Evolutionary conservation across 30 jellyfish, hydroid and myxozoan species (phyloP).

Genomic region (Rhopilema esculentum): DNA sequence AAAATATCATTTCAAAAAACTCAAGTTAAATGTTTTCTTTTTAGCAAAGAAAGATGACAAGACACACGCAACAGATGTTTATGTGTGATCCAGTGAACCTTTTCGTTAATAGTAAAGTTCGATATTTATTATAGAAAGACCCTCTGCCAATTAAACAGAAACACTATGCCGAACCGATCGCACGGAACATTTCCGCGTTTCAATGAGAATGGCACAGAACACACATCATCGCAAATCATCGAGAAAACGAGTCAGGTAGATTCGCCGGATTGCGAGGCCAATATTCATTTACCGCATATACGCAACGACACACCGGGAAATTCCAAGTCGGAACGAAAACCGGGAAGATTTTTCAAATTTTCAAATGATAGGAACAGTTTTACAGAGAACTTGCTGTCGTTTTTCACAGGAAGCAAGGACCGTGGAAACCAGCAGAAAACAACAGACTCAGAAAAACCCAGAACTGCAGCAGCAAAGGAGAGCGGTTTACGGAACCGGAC

Average conservation of each 20-base stretch:
- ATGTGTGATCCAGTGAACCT: neutral
- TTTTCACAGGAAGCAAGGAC: constrained; percentile 63
- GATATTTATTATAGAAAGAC: neutral
- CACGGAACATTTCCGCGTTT: constrained; percentile 28
- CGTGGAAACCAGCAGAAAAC: constrained; percentile 34
- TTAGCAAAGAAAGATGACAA: too few species aligned
- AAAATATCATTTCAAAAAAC: too few species aligned
- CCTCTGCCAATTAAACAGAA: neutral
- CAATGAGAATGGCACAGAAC: constrained; percentile 17
- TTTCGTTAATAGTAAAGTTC: neutral
- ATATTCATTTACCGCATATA: constrained; percentile 56
- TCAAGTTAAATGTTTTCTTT: too few species aligned
- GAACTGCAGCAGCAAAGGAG: neutral
- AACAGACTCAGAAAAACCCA: neutral
- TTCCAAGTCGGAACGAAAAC: constrained; percentile 26
- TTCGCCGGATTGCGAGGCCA: constrained; percentile 5
- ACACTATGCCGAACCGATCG: constrained; percentile 37
- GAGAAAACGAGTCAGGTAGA: neutral
- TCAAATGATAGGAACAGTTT: constrained; percentile 56
- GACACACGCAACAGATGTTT: too few species aligned
- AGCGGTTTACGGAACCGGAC: neutral
- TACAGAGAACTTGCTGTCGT: constrained; percentile 63
- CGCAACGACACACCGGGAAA: constrained; percentile 45
- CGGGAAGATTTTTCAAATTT: constrained; percentile 45
- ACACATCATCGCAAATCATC: constrained; percentile 20